Evolutionary conservation across 2,113 vertebrate genomes (phyloP).

Genomic region (Rattus rattus): DNA sequence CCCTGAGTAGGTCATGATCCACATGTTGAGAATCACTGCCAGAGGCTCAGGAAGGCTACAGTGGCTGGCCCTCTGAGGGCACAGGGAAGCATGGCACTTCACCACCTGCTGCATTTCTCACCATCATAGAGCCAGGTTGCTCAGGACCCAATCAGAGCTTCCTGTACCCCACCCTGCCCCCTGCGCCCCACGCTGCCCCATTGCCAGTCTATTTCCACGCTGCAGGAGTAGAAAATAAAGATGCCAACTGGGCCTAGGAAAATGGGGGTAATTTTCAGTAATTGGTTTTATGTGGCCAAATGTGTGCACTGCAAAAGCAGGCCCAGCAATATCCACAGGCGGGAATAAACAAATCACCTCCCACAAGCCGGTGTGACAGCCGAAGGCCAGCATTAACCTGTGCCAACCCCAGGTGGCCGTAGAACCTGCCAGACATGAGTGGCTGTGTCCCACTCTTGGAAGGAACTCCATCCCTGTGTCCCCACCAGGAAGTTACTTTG

Average conservation of each 20-base stretch:
- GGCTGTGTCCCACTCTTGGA: neutral
- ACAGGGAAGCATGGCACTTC: neutral
- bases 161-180: neutral
- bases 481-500: neutral
- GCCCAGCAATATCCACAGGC: neutral
- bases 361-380: too few relatives aligned
- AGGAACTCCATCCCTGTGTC: neutral
- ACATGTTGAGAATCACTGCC: neutral
- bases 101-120: neutral
- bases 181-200: neutral
- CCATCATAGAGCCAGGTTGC: too few relatives aligned
- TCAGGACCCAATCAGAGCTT: neutral
- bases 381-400: neutral
- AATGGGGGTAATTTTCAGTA: neutral
- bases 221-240: neutral
- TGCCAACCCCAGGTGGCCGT: neutral
- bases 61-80: neutral
- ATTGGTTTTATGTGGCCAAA: neutral
- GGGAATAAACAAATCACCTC: neutral
- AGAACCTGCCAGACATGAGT: neutral
- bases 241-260: neutral
- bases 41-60: neutral
- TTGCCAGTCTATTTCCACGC: neutral
- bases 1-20: neutral
- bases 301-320: neutral